Conservation (phyloP, 2,797 vertebrate species). For the Meda fulgida region DNA sequence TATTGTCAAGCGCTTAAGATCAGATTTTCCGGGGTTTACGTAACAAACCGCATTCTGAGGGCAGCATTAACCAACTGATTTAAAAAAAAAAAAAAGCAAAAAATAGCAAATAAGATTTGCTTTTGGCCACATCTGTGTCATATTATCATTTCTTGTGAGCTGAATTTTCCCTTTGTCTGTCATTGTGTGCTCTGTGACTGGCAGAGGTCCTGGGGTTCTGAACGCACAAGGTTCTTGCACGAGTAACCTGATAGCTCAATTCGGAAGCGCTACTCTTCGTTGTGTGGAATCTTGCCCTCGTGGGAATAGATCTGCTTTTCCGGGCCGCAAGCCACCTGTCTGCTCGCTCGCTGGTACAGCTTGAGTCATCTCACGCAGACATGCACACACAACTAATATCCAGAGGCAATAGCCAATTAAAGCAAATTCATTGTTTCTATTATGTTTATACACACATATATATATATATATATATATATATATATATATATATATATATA, state of each 20-base stretch:
- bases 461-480: too few relatives aligned
- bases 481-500: too few relatives aligned
- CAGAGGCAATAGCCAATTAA: constrained; percentile 21
- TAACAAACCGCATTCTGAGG: constrained; percentile 2
- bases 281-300: constrained; percentile 40
- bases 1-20: not conserved
- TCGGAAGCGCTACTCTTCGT: constrained; percentile 42
- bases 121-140: constrained; percentile 15
- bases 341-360: constrained; percentile 63
- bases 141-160: not conserved
- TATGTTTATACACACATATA: not conserved
- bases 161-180: constrained; percentile 3
- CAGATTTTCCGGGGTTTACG: constrained; percentile 7
- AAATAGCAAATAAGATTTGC: not conserved
- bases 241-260: constrained; percentile 37
- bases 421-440: not conserved
- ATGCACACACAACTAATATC: constrained; percentile 36
- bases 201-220: not conserved
- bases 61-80: not conserved
- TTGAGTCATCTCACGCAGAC: constrained; percentile 43
- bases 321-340: constrained; percentile 70
- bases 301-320: constrained; percentile 43
- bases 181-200: constrained; percentile 5
- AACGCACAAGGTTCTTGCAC: not conserved
- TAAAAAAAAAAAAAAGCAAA: too few relatives aligned